Evolutionary conservation across 2,113 vertebrate species (phyloP).

Genomic region (Chascanopsetta lugubris): DNA sequence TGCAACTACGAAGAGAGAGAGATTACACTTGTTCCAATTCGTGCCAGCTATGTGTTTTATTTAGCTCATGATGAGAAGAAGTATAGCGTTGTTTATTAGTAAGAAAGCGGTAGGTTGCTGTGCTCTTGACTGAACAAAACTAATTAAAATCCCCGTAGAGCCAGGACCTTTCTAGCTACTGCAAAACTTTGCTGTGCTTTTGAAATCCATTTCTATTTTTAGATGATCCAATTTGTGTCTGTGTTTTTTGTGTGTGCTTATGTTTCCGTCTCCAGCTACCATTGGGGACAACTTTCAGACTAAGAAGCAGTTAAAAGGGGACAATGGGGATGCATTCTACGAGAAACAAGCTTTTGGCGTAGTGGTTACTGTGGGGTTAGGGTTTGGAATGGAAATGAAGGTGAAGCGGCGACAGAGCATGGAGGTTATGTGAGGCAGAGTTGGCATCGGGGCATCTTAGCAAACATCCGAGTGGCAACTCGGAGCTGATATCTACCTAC

Average conservation of each 20-base stretch:
- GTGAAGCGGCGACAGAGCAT: too few relatives aligned
- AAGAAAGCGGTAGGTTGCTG: constrained; percentile 45
- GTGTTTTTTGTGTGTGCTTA: constrained; percentile 10
- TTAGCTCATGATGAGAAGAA: constrained; percentile 62
- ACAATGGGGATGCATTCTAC: too few relatives aligned
- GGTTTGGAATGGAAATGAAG: too few relatives aligned
- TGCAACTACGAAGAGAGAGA: constrained; percentile 42
- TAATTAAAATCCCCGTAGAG: constrained; percentile 62
- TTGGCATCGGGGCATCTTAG: too few relatives aligned
- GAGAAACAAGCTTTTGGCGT: too few relatives aligned
- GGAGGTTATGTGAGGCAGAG: too few relatives aligned
- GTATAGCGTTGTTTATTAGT: constrained; percentile 63
- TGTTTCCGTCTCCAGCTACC: neutral
- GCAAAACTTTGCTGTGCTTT: constrained; percentile 61
- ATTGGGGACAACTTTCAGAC: neutral
- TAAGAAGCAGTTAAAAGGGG: too few relatives aligned
- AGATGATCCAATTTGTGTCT: constrained; percentile 57
- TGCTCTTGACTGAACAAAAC: constrained; percentile 62
- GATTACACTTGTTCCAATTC: constrained; percentile 43
- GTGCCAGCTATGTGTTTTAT: constrained; percentile 48
- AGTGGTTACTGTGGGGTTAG: too few relatives aligned
- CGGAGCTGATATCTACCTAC: too few relatives aligned
- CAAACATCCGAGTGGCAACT: too few relatives aligned
- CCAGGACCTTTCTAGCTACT: constrained; percentile 44
- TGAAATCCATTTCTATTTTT: constrained; percentile 68